phyloP scores from a whole-genome alignment of 2,113 vertebrate species.

The Ariopsis seemanni region DNA sequence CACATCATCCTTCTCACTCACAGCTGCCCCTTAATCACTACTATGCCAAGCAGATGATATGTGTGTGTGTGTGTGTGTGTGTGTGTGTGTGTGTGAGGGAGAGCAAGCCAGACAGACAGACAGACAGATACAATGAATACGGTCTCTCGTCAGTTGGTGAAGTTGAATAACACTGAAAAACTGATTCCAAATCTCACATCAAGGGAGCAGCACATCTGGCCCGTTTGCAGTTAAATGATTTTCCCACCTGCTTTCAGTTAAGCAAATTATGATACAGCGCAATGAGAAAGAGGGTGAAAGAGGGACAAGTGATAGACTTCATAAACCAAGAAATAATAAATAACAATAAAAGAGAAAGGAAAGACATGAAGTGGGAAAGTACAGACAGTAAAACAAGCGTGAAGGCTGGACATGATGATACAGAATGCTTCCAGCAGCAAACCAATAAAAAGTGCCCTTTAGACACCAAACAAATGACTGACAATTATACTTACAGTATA shows the following conservation, averaged over 20 bases:
- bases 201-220: constrained; percentile 54
- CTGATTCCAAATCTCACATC: constrained; percentile 49
- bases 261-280: constrained; percentile 51
- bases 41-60: constrained; percentile 66
- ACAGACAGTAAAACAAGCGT: constrained; percentile 19
- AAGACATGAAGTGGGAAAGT: background rate
- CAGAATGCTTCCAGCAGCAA: constrained; percentile 21
- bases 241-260: constrained; percentile 57
- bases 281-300: constrained; percentile 36
- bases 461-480: constrained; percentile 15
- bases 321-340: constrained; percentile 20
- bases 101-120: constrained; percentile 7
- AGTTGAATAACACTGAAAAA: constrained; percentile 45
- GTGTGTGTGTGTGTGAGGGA: constrained; percentile 23
- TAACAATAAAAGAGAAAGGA: constrained; percentile 2
- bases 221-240: constrained; percentile 48
- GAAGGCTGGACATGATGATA: constrained; percentile 40
- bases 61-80: constrained; percentile 29
- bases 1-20: constrained; percentile 67
- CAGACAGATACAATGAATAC: background rate
- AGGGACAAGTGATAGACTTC: constrained; percentile 13
- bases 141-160: constrained; percentile 39
- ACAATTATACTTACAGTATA: background rate
- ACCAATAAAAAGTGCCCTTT: constrained; percentile 37
- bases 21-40: constrained; percentile 74